Conservation (phyloP, 2,888 invertebrate genomes). For the Molorchus minor region DNA sequence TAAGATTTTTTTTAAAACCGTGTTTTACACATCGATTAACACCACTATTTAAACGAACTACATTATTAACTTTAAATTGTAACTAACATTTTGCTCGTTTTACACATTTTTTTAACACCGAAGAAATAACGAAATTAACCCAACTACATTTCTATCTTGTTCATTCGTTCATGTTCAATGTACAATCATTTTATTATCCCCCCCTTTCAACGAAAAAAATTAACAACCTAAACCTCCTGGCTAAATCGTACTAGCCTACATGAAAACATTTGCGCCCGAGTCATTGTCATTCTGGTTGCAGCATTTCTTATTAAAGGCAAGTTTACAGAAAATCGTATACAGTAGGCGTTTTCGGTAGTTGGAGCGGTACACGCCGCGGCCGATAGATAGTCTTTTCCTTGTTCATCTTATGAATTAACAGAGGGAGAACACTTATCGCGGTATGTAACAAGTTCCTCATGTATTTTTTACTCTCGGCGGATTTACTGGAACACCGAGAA, state of each 20-base stretch:
- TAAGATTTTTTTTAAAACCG: slow-evolving; percentile 4
- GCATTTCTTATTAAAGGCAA: too few species aligned
- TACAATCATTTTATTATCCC: slow-evolving; percentile 9
- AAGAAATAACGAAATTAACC: slow-evolving; percentile 9
- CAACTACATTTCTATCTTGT: slow-evolving; percentile 14
- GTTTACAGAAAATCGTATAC: too few species aligned
- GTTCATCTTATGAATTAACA: too few species aligned
- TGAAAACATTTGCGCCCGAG: slow-evolving; percentile 8
- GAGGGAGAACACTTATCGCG: too few species aligned
- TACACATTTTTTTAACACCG: slow-evolving; percentile 2
- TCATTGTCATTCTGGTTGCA: too few species aligned
- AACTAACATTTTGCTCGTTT: neutral
- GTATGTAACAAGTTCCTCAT: too few species aligned
- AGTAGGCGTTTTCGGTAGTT: too few species aligned
- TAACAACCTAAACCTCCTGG: slow-evolving; percentile 17
- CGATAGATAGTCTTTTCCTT: too few species aligned
- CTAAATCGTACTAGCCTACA: neutral
- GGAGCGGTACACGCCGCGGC: too few species aligned
- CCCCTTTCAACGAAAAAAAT: slow-evolving; percentile 9
- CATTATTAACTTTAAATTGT: slow-evolving; percentile 6
- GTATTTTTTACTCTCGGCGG: too few species aligned
- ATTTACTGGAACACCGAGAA: too few species aligned
- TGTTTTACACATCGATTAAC: neutral
- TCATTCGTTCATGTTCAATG: neutral
- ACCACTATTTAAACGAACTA: slow-evolving; percentile 14